Evolutionary conservation across 2,797 vertebrate species (phyloP).

Genomic region (Esox masquinongy): DNA sequence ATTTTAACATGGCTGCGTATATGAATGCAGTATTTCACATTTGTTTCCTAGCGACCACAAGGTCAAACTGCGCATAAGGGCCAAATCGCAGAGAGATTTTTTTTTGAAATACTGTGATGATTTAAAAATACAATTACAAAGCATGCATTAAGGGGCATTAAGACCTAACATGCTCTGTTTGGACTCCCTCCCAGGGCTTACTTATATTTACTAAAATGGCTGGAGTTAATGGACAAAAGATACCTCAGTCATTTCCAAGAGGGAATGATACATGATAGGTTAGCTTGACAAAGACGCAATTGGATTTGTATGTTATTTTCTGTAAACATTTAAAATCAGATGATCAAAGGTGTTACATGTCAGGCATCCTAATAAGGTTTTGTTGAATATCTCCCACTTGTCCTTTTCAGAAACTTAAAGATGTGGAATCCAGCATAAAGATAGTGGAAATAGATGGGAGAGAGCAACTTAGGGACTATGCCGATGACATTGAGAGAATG

Average conservation of each 20-base stretch:
- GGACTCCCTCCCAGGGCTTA: not conserved
- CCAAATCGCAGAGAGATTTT: too few species aligned
- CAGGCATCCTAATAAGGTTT: not conserved
- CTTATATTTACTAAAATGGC: not conserved
- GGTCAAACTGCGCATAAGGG: too few species aligned
- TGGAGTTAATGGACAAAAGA: not conserved
- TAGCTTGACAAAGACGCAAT: not conserved
- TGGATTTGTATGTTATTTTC: not conserved
- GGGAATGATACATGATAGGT: not conserved
- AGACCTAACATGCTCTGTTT: slow-evolving; percentile 24
- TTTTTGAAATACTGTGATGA: too few species aligned
- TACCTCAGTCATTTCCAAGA: not conserved
- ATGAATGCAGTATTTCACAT: too few species aligned
- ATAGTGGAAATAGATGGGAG: slow-evolving; percentile 86
- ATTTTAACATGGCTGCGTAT: too few species aligned
- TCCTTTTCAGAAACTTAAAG: slow-evolving; percentile 86
- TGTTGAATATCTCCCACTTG: not conserved
- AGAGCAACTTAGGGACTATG: slow-evolving; percentile 86
- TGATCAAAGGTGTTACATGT: not conserved
- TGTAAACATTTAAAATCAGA: not conserved
- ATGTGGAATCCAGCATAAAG: slow-evolving; percentile 86
- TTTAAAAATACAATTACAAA: too few species aligned
- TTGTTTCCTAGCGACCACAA: too few species aligned
- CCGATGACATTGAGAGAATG: slow-evolving; percentile 91
- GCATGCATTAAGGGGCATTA: not conserved